Conservation (phyloP, 2,797 vertebrate genomes). For the Bovichtus diacanthus region DNA sequence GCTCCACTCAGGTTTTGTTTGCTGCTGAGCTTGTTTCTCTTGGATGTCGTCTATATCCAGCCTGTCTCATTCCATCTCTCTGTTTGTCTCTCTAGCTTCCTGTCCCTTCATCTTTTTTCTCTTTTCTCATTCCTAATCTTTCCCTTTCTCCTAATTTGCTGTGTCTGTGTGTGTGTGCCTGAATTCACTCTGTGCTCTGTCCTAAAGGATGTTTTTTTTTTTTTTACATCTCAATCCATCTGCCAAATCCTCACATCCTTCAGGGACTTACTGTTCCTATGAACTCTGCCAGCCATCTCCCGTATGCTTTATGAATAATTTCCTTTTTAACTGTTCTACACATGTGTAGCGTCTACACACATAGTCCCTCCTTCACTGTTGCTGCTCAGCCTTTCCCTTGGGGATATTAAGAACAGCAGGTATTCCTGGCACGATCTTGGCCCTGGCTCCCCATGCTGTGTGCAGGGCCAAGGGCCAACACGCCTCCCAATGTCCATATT, state of each 20-base stretch:
- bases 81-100: slow-evolving; percentile 66
- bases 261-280: slow-evolving; percentile 79
- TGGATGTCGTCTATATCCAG: slow-evolving; percentile 57
- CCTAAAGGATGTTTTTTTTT: slow-evolving; percentile 74
- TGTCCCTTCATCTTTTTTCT: slow-evolving; percentile 61
- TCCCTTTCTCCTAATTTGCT: slow-evolving; percentile 60
- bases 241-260: slow-evolving; percentile 85
- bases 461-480: slow-evolving; percentile 38
- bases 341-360: slow-evolving; percentile 40
- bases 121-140: slow-evolving; percentile 50
- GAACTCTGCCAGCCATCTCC: slow-evolving; percentile 80
- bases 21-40: slow-evolving; percentile 47
- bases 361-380: slow-evolving; percentile 37
- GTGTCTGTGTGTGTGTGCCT: slow-evolving; percentile 59
- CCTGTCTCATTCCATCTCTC: slow-evolving; percentile 44
- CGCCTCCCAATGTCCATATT: slow-evolving; percentile 39
- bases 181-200: slow-evolving; percentile 60
- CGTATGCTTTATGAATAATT: slow-evolving; percentile 81
- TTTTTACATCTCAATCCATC: slow-evolving; percentile 75
- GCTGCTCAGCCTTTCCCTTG: slow-evolving; percentile 41
- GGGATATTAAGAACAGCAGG: slow-evolving; percentile 71
- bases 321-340: slow-evolving; percentile 76
- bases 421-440: slow-evolving; percentile 56
- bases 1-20: slow-evolving; percentile 38
- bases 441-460: slow-evolving; percentile 25